These are phyloP conservation scores for Campoletis raptor DNA, from an alignment of 2,888 invertebrate genomes.

Conservation along the genomic window DNA sequence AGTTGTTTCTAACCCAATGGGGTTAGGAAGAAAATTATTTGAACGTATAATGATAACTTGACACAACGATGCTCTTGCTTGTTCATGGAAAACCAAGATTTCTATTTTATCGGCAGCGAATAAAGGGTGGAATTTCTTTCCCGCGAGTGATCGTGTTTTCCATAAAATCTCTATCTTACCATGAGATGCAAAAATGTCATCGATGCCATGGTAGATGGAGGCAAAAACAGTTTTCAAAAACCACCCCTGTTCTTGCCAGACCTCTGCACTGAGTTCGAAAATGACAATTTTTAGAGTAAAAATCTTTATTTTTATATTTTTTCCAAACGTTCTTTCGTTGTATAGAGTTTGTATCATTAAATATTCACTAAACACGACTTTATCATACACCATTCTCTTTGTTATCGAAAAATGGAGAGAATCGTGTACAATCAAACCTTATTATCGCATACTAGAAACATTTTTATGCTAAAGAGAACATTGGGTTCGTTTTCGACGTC, in stretches of 20 bases:
- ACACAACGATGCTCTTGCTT: not conserved
- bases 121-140: slow-evolving; percentile 10
- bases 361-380: too few species aligned
- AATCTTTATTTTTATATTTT: too few species aligned
- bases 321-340: too few species aligned
- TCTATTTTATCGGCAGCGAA: slow-evolving; percentile 7
- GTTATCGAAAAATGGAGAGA: too few species aligned
- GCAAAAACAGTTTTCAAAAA: slow-evolving; percentile 7
- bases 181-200: not conserved
- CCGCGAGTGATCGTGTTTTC: not conserved
- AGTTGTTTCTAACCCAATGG: not conserved
- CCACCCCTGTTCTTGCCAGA: not conserved
- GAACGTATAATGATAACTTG: slow-evolving; percentile 9
- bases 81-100: not conserved
- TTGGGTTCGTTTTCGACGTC: too few species aligned
- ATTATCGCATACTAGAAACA: too few species aligned
- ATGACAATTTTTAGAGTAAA: too few species aligned
- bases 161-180: slow-evolving; percentile 18
- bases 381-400: too few species aligned
- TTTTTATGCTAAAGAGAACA: too few species aligned
- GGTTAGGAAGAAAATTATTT: slow-evolving; percentile 11
- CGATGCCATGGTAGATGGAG: slow-evolving; percentile 6
- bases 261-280: too few species aligned
- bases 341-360: too few species aligned
- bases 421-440: too few species aligned